Percentiles rank a stretch among this genome's conserved stretches.
Conservation (phyloP, 2,888 invertebrate genomes). For the Gerris lacustris region DNA sequence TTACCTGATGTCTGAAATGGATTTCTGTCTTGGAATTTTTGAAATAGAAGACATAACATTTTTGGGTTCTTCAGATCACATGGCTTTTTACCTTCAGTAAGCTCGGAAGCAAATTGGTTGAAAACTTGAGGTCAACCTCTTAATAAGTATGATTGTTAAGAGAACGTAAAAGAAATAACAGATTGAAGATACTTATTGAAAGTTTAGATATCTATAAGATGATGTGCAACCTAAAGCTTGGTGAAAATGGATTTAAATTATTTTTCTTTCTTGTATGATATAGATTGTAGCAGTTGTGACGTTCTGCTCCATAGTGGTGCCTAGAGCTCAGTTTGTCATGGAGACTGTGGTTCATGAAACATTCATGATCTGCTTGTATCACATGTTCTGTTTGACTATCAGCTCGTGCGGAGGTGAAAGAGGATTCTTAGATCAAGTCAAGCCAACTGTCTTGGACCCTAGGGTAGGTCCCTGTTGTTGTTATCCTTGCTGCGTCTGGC, state of each 20-base stretch:
- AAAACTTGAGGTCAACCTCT: no score
- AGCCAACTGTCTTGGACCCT: constrained; percentile 47
- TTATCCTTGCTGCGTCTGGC: constrained; percentile 45
- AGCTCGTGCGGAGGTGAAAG: constrained; percentile 49
- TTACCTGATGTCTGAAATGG: no score
- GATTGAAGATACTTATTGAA: no score
- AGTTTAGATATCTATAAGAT: no score
- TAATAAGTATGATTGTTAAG: no score
- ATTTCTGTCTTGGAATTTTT: no score
- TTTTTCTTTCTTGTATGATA: constrained; percentile 26
- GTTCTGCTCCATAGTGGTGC: constrained; percentile 47
- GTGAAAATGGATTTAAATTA: constrained; percentile 3
- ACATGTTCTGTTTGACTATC: constrained; percentile 53
- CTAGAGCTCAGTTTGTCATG: constrained; percentile 51
- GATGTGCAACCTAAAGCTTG: no score
- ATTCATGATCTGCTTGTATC: constrained; percentile 56
- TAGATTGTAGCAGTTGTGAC: constrained; percentile 48
- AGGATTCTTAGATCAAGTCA: constrained; percentile 25
- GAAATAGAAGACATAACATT: no score
- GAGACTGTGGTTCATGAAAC: constrained; percentile 57
- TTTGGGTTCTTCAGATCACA: no score
- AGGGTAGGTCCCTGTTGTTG: constrained; percentile 60
- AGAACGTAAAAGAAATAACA: no score
- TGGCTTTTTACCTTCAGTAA: no score
- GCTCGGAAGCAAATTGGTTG: no score